phyloP scores from a whole-genome alignment of 92 coral and sea anemone species.

The Parazoanthus atlanticus region DNA sequence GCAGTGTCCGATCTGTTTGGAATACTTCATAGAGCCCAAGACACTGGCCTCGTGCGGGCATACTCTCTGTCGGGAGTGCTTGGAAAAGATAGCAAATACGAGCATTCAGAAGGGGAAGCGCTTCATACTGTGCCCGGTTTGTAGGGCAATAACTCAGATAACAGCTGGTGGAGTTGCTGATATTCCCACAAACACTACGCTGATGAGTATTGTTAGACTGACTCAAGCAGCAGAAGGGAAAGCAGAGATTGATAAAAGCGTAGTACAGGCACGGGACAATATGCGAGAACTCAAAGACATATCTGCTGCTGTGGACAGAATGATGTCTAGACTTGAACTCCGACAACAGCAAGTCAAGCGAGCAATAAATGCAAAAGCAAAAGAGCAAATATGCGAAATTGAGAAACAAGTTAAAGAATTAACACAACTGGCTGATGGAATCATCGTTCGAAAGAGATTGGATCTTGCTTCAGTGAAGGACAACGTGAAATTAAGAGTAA shows the following conservation, averaged over 20 bases:
- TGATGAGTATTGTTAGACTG: slow-evolving; percentile 44
- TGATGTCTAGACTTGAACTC: slow-evolving; percentile 11
- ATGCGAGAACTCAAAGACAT: slow-evolving; percentile 23
- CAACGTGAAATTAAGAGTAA: neutral
- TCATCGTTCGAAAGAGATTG: neutral
- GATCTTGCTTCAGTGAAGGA: neutral
- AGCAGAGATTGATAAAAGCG: slow-evolving; percentile 18
- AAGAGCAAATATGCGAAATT: slow-evolving; percentile 11
- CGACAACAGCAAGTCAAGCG: slow-evolving; percentile 36
- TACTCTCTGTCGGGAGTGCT: slow-evolving; percentile 49
- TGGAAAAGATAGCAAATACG: slow-evolving; percentile 14
- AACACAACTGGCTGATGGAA: slow-evolving; percentile 30
- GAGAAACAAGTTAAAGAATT: slow-evolving; percentile 1
- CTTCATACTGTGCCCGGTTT: slow-evolving; percentile 46
- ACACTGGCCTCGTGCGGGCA: slow-evolving; percentile 49
- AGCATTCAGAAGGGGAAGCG: slow-evolving; percentile 13
- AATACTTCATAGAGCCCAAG: slow-evolving; percentile 49
- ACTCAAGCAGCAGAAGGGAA: slow-evolving; percentile 26
- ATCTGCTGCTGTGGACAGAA: slow-evolving; percentile 7
- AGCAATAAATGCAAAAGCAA: neutral
- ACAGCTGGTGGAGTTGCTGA: slow-evolving; percentile 41
- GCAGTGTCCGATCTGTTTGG: slow-evolving; percentile 48
- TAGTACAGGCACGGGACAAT: slow-evolving; percentile 5
- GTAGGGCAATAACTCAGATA: slow-evolving; percentile 38
- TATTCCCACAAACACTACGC: slow-evolving; percentile 35